A percentile compares a stretch with the other conserved stretches of the same genome.
Conservation (phyloP, 2,888 invertebrate genomes). For the Oscheius onirici region DNA sequence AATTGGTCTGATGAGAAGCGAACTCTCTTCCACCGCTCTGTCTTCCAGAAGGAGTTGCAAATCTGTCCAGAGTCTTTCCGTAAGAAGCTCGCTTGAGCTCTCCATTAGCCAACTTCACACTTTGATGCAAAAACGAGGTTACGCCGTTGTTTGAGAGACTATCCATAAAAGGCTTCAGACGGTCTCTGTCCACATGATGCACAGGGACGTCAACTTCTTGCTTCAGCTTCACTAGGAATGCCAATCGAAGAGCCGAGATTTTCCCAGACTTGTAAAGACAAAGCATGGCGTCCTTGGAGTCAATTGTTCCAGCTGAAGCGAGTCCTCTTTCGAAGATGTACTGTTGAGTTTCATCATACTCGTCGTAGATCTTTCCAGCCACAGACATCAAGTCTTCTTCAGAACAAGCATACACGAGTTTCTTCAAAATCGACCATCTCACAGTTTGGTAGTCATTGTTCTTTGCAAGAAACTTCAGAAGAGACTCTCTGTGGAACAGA, state of each 20-base stretch:
- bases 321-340: conserved; percentile 48
- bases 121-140: conserved; percentile 43
- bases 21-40: conserved; percentile 43
- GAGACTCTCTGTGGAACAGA: not conserved
- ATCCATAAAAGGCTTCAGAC: conserved; percentile 47
- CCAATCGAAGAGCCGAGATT: conserved; percentile 40
- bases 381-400: conserved; percentile 40
- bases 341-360: conserved; percentile 38
- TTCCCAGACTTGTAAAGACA: conserved; percentile 37
- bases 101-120: conserved; percentile 52
- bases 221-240: conserved; percentile 48
- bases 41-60: conserved; percentile 32
- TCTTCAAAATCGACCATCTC: conserved; percentile 40
- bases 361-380: conserved; percentile 32
- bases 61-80: conserved; percentile 38
- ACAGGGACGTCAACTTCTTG: conserved; percentile 45
- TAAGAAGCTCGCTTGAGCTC: conserved; percentile 46
- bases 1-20: conserved; percentile 44
- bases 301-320: conserved; percentile 56
- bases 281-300: conserved; percentile 49
- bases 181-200: conserved; percentile 44
- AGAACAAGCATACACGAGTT: conserved; percentile 27
- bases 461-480: not conserved
- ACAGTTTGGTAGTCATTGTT: conserved; percentile 38
- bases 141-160: conserved; percentile 37